A percentile compares a stretch with the other conserved stretches of the same genome.
These are phyloP conservation scores for Menura novaehollandiae DNA, from an alignment of 2,113 vertebrate genomes.

Conservation along the genomic window DNA sequence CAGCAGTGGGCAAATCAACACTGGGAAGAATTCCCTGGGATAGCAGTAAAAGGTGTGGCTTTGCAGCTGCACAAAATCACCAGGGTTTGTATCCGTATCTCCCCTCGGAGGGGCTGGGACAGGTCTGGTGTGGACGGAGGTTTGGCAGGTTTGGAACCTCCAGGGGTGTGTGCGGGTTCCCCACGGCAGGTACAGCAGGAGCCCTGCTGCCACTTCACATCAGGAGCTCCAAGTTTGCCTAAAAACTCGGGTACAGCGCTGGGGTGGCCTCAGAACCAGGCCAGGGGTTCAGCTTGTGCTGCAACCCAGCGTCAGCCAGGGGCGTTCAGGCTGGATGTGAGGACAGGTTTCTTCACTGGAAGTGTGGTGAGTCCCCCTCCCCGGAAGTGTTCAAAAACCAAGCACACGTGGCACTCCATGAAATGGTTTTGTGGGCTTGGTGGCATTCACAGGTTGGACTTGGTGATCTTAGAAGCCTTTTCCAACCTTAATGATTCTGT, in stretches of 20 bases:
- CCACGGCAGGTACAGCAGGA: background rate
- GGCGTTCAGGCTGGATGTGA: background rate
- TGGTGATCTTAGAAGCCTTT: background rate
- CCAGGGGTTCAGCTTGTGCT: background rate
- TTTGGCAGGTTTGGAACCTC: rapidly evolving
- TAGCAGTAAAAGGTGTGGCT: background rate
- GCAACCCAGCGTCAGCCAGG: background rate
- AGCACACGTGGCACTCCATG: too few relatives aligned
- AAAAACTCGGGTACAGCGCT: background rate
- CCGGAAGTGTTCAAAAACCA: background rate
- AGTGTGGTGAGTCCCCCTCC: background rate
- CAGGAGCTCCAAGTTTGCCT: background rate
- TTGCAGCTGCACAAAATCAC: background rate
- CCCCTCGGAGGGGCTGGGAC: background rate
- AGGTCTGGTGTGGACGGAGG: background rate
- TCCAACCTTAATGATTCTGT: background rate
- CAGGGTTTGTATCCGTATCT: background rate
- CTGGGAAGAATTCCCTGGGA: background rate
- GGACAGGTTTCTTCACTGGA: background rate
- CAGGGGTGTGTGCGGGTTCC: background rate
- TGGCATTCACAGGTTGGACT: background rate
- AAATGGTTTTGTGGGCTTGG: background rate
- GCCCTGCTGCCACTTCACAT: background rate
- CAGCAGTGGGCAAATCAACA: background rate
- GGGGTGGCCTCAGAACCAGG: background rate